phyloP scores from a whole-genome alignment of 2,113 vertebrate species.

The Pituophis catenifer region DNA sequence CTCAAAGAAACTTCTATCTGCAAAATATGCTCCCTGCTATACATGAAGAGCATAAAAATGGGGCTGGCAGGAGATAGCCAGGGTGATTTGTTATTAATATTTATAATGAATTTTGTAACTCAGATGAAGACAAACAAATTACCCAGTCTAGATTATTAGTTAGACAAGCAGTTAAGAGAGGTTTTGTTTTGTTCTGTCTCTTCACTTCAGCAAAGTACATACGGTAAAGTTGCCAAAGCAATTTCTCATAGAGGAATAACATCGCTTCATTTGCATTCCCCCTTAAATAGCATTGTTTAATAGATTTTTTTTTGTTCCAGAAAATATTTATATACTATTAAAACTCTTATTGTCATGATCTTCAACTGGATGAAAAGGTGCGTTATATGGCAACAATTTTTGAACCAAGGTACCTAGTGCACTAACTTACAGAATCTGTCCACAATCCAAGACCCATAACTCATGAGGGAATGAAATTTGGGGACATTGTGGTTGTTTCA shows the following conservation, averaged over 20 bases:
- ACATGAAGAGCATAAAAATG: neutral
- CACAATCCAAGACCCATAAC: neutral
- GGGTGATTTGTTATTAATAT: neutral
- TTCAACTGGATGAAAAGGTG: neutral
- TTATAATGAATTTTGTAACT: neutral
- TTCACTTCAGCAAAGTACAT: neutral
- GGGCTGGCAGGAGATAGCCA: neutral
- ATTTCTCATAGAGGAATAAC: conserved; percentile 9
- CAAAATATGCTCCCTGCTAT: neutral
- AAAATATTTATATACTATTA: neutral
- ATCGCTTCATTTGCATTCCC: conserved; percentile 3
- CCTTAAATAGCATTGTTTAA: conserved; percentile 24
- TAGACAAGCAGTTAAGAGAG: neutral
- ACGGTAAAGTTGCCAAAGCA: neutral
- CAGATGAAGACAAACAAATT: neutral
- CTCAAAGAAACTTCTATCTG: neutral
- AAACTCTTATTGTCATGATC: neutral
- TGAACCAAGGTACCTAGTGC: neutral
- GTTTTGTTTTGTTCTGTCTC: neutral
- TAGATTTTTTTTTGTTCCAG: conserved; percentile 11
- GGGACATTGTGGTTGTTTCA: neutral
- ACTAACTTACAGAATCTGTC: neutral
- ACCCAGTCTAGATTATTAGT: neutral
- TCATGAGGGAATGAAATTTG: neutral
- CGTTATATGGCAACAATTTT: neutral